A percentile compares a stretch with the other conserved stretches of the same genome.
Evolutionary conservation across 1,140 invertebrate species (phyloP).

Genomic region (Conus betulinus): DNA sequence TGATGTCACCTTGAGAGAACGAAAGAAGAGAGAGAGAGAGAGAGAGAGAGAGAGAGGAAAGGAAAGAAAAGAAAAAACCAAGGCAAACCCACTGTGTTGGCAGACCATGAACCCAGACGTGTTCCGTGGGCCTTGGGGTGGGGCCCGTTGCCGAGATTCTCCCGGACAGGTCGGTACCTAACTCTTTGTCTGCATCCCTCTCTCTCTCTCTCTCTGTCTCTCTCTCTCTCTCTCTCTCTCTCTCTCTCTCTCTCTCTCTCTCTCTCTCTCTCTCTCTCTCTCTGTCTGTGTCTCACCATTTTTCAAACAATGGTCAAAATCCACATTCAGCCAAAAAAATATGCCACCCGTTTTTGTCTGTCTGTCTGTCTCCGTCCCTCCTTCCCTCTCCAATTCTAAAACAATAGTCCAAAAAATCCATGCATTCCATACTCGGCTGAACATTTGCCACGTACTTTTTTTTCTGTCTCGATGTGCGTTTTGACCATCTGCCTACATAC

Average conservation of each 20-base stretch:
- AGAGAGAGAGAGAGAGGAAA: no score
- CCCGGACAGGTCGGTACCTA: constrained; percentile 81
- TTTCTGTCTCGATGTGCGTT: neutral
- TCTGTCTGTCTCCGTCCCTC: no score
- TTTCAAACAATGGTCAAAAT: no score
- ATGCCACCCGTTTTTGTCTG: no score
- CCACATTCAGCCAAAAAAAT: no score
- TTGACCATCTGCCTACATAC: neutral
- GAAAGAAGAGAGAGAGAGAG: no score
- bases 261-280: neutral
- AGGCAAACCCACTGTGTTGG: constrained; percentile 30
- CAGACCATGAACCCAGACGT: constrained; percentile 94
- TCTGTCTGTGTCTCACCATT: neutral
- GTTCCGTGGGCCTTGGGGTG: constrained; percentile 92
- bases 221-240: neutral
- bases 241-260: neutral
- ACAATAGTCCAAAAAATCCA: no score
- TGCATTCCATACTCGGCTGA: no score
- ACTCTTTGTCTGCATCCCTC: no score
- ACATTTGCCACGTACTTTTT: no score
- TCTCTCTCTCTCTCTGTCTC: neutral
- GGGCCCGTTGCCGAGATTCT: constrained; percentile 90
- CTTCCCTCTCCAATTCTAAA: neutral
- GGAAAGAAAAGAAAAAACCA: no score
- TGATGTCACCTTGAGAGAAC: no score